Base-by-base conservation (phyloP, 2,888 invertebrate species). In the Sialis fuliginosa region DNA sequence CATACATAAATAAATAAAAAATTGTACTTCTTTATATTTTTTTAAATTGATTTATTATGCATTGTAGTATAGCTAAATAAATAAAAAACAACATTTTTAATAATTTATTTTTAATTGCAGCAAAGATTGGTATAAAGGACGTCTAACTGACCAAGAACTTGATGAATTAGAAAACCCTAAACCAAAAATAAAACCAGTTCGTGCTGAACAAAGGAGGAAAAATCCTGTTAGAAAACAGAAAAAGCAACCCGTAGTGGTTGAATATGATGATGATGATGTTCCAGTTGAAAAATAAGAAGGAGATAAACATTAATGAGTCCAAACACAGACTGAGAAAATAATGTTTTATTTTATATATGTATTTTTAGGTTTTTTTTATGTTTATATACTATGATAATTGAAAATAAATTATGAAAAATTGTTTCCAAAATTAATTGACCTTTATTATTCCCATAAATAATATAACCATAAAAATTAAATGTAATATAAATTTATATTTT, bases 81-180 rank as follows among this genome's bases (percentile, higher is more conserved):
- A n/a, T n/a, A n/a, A n/a, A n/a, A n/a, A n/a, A n/a, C 22, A 22
- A 22, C 22, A 22, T 2, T 22, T 2, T 22, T 22, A 22, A 22
- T 22, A 22, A 22, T 22, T 22, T 22, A 44, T 30, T 47, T 47
- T 49, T 50, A 39, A 45, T 62, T 71, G n/a, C 65, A 89, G 89
- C 64, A 81, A 78, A 54, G 89, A 89, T 58, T 90, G 89, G 88
- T 90, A 90, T 69, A 87, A 88, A 61, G 89, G 77, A 39, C 78
- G 82, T 53, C 65, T 89, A 56, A 86, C 85, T 6, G 88, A 87
- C 51, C 80, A 79, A 39, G 79, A 88, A 61, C 63, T 89, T 48
- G 80, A 80, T 0, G 84, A 81, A 39, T 65, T 89, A 52, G 88
- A 89, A 64, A 77, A 86, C 66, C 86, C 88, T 2, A 79, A 84